A percentile compares a stretch with the other conserved stretches of the same genome.
Conservation (phyloP, 2,888 invertebrate genomes). For the Hyposoter didymator region DNA sequence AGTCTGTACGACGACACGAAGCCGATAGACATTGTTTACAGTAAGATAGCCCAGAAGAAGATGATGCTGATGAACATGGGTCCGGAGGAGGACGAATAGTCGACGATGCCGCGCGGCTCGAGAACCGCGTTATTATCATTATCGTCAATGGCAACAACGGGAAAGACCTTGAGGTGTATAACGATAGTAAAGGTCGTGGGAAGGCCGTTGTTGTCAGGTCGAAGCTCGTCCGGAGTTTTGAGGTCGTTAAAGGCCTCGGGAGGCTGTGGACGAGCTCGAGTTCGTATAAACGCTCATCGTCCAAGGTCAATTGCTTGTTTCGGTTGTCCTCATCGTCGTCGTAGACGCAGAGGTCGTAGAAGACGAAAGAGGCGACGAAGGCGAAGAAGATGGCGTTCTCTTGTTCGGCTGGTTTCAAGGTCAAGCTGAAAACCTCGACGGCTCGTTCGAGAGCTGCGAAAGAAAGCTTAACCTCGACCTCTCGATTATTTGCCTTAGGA, state of each 20-base stretch:
- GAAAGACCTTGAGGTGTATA: not conserved
- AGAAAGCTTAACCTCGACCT: not conserved
- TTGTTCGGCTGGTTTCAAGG: not conserved
- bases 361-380: conserved; percentile 59
- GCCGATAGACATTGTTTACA: conserved; percentile 95
- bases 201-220: conserved; percentile 24
- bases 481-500: conserved; percentile 41
- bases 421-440: not conserved
- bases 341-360: conserved; percentile 66
- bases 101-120: conserved; percentile 77
- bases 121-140: conserved; percentile 63
- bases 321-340: conserved; percentile 49
- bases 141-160: conserved; percentile 41
- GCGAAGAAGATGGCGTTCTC: conserved; percentile 49
- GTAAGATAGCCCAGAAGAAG: conserved; percentile 96
- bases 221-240: not conserved
- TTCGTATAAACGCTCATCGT: not conserved
- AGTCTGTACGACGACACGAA: conserved; percentile 95
- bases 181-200: conserved; percentile 11
- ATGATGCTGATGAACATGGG: conserved; percentile 95
- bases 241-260: not conserved
- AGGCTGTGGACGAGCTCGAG: not conserved
- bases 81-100: conserved; percentile 88
- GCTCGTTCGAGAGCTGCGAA: not conserved
- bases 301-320: not conserved